Evolutionary conservation across 2,888 invertebrate genomes (phyloP).

Genomic region (Trichogramma dendrolimi): DNA sequence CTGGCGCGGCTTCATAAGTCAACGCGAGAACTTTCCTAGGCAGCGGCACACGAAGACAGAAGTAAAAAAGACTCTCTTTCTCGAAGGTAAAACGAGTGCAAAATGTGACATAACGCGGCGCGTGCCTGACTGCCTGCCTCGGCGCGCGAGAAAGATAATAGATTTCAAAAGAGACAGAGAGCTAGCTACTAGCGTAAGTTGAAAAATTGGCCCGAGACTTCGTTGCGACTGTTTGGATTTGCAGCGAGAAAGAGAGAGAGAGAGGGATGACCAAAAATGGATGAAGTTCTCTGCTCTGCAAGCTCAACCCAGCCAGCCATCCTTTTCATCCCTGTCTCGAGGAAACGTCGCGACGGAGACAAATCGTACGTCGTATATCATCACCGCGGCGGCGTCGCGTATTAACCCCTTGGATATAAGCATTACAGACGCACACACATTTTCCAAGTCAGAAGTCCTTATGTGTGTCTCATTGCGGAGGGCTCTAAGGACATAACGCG

Average conservation of each 20-base stretch:
- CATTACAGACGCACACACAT: too few relatives aligned
- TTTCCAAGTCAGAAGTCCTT: too few relatives aligned
- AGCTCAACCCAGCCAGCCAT: constrained; percentile 8
- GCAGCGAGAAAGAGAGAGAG: too few relatives aligned
- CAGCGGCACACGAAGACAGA: not conserved
- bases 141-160: constrained; percentile 17
- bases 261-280: constrained; percentile 27
- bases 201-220: constrained; percentile 30
- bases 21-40: not conserved
- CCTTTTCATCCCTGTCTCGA: too few relatives aligned
- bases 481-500: too few relatives aligned
- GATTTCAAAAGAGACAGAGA: constrained; percentile 25
- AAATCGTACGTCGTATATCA: constrained; percentile 31
- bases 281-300: constrained; percentile 23
- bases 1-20: constrained; percentile 4
- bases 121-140: constrained; percentile 2
- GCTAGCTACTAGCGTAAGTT: not conserved
- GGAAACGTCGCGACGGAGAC: constrained; percentile 28
- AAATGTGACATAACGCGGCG: constrained; percentile 14
- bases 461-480: too few relatives aligned
- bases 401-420: constrained; percentile 8
- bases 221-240: not conserved
- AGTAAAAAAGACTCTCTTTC: not conserved
- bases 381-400: not conserved
- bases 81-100: constrained; percentile 11